Evolutionary conservation across 2,113 vertebrate species (phyloP).

Genomic region (Triplophysa tibetana): DNA sequence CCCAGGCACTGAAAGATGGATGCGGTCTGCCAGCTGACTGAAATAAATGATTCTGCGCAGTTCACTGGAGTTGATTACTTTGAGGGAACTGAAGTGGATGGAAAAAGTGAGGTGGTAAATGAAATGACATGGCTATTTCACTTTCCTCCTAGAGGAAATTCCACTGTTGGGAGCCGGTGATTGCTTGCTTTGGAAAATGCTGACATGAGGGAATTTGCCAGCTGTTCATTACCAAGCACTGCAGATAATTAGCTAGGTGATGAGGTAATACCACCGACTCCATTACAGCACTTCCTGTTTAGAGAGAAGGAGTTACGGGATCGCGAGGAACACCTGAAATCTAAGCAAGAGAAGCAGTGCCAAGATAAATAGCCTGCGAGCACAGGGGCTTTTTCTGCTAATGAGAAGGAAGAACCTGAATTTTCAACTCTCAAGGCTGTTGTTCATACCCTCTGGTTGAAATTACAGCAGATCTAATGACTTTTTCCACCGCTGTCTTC

Average conservation of each 20-base stretch:
- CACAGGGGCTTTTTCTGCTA: not conserved
- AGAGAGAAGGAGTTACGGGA: slow-evolving; percentile 31
- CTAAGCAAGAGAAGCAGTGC: slow-evolving; percentile 47
- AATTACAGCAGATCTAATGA: slow-evolving; percentile 13
- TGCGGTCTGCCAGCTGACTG: slow-evolving; percentile 33
- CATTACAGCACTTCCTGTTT: slow-evolving; percentile 49
- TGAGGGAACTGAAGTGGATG: slow-evolving; percentile 40
- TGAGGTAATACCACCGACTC: slow-evolving; percentile 39
- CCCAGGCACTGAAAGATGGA: slow-evolving; percentile 33
- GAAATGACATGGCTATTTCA: slow-evolving; percentile 56
- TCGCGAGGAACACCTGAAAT: slow-evolving; percentile 66
- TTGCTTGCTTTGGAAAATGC: slow-evolving; percentile 48
- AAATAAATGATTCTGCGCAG: slow-evolving; percentile 39
- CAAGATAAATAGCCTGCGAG: slow-evolving; percentile 61
- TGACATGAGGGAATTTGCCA: slow-evolving; percentile 50
- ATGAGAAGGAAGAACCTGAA: not conserved
- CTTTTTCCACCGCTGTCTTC: not conserved
- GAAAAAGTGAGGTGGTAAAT: slow-evolving; percentile 58
- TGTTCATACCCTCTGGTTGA: slow-evolving; percentile 1
- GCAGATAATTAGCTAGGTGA: slow-evolving; percentile 48
- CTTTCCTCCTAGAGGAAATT: slow-evolving; percentile 62
- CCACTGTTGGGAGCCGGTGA: slow-evolving; percentile 43
- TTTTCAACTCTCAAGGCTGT: not conserved
- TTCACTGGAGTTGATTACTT: slow-evolving; percentile 36
- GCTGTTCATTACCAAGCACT: slow-evolving; percentile 52